A percentile compares a stretch with the other conserved stretches of the same genome.
Conservation (phyloP, 2,797 vertebrate species). For the Pseudochirops cupreus region DNA sequence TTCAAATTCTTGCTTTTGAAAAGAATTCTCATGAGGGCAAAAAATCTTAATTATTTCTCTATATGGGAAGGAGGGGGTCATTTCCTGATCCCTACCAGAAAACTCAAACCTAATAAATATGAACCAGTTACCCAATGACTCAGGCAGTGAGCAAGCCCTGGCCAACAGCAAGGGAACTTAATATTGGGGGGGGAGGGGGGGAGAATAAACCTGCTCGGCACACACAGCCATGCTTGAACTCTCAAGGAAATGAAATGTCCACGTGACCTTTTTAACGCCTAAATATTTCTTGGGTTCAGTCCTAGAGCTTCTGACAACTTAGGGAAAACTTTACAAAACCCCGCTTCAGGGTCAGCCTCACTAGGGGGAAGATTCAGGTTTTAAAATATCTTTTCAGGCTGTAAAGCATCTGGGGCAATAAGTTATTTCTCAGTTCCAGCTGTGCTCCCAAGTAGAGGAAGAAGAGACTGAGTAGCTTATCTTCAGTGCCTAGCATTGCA, state of each 20-base stretch:
- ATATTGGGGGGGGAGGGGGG: slow-evolving; percentile 64
- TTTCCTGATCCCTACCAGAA: slow-evolving; percentile 86
- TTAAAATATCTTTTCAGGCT: slow-evolving; percentile 84
- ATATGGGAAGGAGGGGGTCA: slow-evolving; percentile 83
- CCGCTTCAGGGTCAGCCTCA: slow-evolving; percentile 63
- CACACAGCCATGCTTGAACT: slow-evolving; percentile 82
- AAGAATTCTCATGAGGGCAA: slow-evolving; percentile 78
- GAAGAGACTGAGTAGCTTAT: not conserved
- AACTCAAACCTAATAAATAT: slow-evolving; percentile 87
- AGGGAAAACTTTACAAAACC: slow-evolving; percentile 77
- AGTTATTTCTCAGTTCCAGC: slow-evolving; percentile 63
- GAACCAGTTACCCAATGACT: slow-evolving; percentile 80
- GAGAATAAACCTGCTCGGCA: slow-evolving; percentile 65
- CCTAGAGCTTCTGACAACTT: slow-evolving; percentile 78
- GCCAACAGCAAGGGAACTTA: slow-evolving; percentile 81
- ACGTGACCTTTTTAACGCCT: slow-evolving; percentile 84
- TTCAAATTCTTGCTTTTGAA: slow-evolving; percentile 85
- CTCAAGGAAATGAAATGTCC: slow-evolving; percentile 80
- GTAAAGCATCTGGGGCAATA: slow-evolving; percentile 85
- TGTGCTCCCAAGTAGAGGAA: not conserved
- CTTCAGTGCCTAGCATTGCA: not conserved
- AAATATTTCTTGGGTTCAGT: slow-evolving; percentile 80
- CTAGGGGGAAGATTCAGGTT: slow-evolving; percentile 73
- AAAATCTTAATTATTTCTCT: slow-evolving; percentile 89
- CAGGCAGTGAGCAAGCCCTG: slow-evolving; percentile 77